phyloP scores from a whole-genome alignment of 2,797 vertebrate species.

The Alosa sapidissima region DNA sequence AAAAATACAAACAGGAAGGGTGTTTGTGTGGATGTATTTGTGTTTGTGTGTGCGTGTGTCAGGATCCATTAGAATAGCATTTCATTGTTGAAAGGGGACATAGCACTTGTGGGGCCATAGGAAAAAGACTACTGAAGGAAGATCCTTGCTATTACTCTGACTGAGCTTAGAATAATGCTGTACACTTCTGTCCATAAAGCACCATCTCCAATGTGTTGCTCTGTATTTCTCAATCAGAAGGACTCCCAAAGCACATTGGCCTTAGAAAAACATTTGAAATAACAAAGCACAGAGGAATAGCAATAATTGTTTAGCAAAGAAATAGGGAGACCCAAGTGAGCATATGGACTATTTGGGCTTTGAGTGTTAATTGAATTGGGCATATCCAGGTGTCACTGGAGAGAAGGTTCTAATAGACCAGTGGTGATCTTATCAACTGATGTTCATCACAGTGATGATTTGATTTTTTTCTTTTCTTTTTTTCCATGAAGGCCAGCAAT shows the following conservation, averaged over 20 bases:
- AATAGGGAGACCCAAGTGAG: neutral
- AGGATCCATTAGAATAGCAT: neutral
- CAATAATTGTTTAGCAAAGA: neutral
- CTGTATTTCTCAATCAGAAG: neutral
- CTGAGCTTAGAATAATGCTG: neutral
- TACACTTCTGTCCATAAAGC: neutral
- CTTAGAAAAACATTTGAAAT: neutral
- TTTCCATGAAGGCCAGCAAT: constrained; percentile 34
- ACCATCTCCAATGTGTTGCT: neutral
- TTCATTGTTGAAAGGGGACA: constrained; percentile 17
- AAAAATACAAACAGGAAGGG: constrained; percentile 17
- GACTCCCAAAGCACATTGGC: neutral
- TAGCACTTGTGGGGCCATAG: neutral
- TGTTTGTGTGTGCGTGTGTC: constrained; percentile 38
- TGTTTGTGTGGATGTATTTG: constrained; percentile 40
- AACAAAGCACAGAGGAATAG: constrained; percentile 18
- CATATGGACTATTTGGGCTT: neutral
- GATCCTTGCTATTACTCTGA: neutral
- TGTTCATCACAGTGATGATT: constrained; percentile 15
- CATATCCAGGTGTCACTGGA: constrained; percentile 3
- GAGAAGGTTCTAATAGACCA: neutral
- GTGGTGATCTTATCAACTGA: neutral
- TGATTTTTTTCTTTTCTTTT: neutral
- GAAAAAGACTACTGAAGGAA: constrained; percentile 6
- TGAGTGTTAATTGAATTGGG: neutral